These are phyloP conservation scores for human DNA, from an alignment of 2,113 vertebrate species.

Conservation along the genomic window GRCh38 chr9:18656501-18657000, in stretches of 20 bases:
- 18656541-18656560: too few relatives aligned
- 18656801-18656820: neutral
- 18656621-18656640: too few relatives aligned
- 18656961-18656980: conserved; percentile 23
- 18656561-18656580: too few relatives aligned
- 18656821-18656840: conserved; percentile 31
- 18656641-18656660: neutral
- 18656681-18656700: neutral
- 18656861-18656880: conserved; percentile 44
- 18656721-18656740: neutral
- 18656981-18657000: neutral
- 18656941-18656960: neutral
- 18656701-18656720: neutral
- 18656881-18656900: conserved; percentile 42
- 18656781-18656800: neutral
- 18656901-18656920: conserved; percentile 42
- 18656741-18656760: neutral
- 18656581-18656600: too few relatives aligned
- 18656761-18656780: neutral
- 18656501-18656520: too few relatives aligned
- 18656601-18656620: too few relatives aligned
- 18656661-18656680: neutral
- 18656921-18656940: neutral
- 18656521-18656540: too few relatives aligned
- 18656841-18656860: neutral